These are phyloP conservation scores for Rhombomys opimus DNA, from an alignment of 2,113 vertebrate genomes.

Conservation along the genomic window DNA sequence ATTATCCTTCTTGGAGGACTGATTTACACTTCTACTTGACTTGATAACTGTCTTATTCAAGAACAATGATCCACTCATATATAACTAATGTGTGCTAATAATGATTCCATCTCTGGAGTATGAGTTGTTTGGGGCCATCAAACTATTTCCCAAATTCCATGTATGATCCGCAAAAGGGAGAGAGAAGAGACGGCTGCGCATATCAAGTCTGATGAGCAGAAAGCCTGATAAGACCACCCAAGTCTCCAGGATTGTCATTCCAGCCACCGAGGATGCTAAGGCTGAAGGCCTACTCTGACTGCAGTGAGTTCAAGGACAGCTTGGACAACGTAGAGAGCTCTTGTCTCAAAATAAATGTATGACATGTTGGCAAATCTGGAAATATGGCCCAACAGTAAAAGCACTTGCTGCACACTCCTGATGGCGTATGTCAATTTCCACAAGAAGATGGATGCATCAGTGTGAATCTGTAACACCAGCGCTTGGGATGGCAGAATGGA, in stretches of 20 bases:
- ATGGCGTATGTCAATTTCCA: not conserved
- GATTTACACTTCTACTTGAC: not conserved
- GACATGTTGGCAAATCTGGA: not conserved
- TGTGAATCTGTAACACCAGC: not conserved
- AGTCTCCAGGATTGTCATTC: not conserved
- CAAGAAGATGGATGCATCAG: not conserved
- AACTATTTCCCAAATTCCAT: conserved; percentile 11
- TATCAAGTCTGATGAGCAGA: not conserved
- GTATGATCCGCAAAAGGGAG: not conserved
- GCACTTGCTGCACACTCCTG: not conserved
- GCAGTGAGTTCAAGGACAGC: not conserved
- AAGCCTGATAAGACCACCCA: not conserved
- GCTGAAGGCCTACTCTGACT: too few relatives aligned
- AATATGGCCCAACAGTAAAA: not conserved
- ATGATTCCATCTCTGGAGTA: not conserved
- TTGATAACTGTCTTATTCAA: not conserved
- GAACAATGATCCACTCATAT: not conserved
- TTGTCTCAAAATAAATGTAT: not conserved
- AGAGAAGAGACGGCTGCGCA: not conserved
- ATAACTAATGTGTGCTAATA: not conserved
- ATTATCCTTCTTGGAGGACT: not conserved
- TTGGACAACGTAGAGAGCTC: not conserved
- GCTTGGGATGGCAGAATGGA: not conserved
- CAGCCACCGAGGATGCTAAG: not conserved
- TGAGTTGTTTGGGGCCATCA: not conserved